phyloP scores from a whole-genome alignment of 2,113 vertebrate species.

The Alligator mississippiensis region DNA sequence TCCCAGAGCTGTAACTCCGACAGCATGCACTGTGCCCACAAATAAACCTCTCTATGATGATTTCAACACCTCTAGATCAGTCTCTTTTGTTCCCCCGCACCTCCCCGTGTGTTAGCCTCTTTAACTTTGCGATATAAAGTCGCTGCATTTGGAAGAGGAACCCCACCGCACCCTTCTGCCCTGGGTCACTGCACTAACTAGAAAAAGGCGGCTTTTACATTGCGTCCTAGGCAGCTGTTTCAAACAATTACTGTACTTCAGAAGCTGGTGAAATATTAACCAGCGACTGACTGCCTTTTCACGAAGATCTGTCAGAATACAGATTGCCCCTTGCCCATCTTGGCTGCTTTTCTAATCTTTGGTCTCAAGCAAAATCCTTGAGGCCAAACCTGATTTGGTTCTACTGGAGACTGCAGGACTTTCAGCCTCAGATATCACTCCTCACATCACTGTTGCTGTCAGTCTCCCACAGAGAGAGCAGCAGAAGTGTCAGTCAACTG shows the following conservation, averaged over 20 bases:
- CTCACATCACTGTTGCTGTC: neutral
- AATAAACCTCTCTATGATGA: neutral
- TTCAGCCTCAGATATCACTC: neutral
- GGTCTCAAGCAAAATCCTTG: neutral
- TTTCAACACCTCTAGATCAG: neutral
- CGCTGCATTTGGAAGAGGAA: neutral
- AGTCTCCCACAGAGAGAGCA: neutral
- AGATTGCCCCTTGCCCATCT: neutral
- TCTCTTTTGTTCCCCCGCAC: no score
- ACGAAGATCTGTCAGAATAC: neutral
- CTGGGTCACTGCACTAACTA: neutral
- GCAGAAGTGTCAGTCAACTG: neutral
- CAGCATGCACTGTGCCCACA: neutral
- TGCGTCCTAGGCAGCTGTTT: neutral
- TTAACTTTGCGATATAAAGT: neutral
- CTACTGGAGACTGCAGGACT: neutral
- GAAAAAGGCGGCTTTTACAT: neutral
- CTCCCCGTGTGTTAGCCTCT: neutral
- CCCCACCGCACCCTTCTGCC: neutral
- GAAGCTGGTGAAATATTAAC: neutral
- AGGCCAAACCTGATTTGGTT: neutral
- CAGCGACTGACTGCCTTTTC: neutral
- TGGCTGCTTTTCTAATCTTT: neutral
- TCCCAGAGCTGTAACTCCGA: neutral
- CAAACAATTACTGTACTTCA: neutral